Evolutionary conservation across 2,797 vertebrate genomes (phyloP), one percentile per base, ranked within the genome.

Genomic region (Aulostomus chinensis): DNA sequence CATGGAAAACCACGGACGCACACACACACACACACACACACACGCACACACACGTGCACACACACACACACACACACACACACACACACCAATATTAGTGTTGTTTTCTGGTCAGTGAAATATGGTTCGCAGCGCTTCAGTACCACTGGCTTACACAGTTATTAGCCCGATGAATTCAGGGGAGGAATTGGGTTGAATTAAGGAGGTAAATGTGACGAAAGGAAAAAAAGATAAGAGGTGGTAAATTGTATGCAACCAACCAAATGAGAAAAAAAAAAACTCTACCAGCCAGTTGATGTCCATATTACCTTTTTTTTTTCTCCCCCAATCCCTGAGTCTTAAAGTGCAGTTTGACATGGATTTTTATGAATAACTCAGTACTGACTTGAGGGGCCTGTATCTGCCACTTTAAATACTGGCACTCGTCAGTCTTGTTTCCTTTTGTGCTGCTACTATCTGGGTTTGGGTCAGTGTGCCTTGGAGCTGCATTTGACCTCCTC

Each of bases 41-140:
- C 29, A 4, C 35, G 1, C 32, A 11, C 20, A 12, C 24, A 17
- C 9, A 18, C 15, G 7, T 15, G 9, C 10, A 5, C 14, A 1
- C 51, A 7, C 26, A 29, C 33, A 31, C 40, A 28, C 18, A 46
- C 13, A 22, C 43, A 48, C 52, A 49, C 50, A 48, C 48, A 36
- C 42, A 45, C 33, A 37, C 11, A 11, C 26, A 53, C 34, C 47
- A 39, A 38, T 37, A 30, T 51, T 8, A 66, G 25, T 40, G 54
- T 73, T 72, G 63, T 80, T 71, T 83, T 78, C 57, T 76, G 64
- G 68, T 70, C 59, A 78, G 51, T 67, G 48, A 66, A 66, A 68
- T 68, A 33, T 43, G 34, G 41, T 82, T 76, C 68, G 68, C 29
- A 55, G 40, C 78, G 73, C 75, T 71, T 76, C 61, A 78, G n/a